Percentiles rank a stretch among this genome's conserved stretches.
phyloP scores from a whole-genome alignment of 1,140 invertebrate genomes.

The Drosophila funebris region DNA sequence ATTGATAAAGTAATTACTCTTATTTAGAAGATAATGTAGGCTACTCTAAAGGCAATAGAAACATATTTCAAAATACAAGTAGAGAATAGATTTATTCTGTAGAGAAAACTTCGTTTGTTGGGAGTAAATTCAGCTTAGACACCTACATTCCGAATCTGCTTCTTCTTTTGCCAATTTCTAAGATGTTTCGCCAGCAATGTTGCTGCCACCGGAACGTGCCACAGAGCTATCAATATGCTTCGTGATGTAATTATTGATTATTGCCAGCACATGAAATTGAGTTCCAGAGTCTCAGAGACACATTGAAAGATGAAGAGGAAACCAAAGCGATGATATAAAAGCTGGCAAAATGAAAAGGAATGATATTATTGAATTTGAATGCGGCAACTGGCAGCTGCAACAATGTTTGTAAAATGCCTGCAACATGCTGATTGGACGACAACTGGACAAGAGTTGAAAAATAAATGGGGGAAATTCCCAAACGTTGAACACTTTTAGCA shows the following conservation, averaged over 20 bases:
- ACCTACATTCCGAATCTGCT: background rate
- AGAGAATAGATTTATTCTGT: no score
- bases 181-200: background rate
- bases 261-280: background rate
- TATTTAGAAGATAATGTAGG: no score
- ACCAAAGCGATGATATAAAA: constrained; percentile 43
- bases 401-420: constrained; percentile 7
- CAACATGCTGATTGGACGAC: constrained; percentile 59
- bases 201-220: constrained; percentile 6
- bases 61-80: no score
- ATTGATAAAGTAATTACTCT: no score
- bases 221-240: constrained; percentile 26
- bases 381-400: constrained; percentile 27
- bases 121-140: background rate
- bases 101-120: no score
- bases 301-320: constrained; percentile 50
- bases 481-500: background rate
- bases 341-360: constrained; percentile 9
- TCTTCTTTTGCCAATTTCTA: background rate
- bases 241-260: constrained; percentile 32
- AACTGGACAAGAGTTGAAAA: constrained; percentile 29
- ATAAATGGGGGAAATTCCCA: constrained; percentile 24
- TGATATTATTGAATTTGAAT: constrained; percentile 69
- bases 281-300: constrained; percentile 12
- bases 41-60: no score